Base-by-base conservation (phyloP, 2,797 vertebrate genomes). In the Sitta carolinensis region DNA sequence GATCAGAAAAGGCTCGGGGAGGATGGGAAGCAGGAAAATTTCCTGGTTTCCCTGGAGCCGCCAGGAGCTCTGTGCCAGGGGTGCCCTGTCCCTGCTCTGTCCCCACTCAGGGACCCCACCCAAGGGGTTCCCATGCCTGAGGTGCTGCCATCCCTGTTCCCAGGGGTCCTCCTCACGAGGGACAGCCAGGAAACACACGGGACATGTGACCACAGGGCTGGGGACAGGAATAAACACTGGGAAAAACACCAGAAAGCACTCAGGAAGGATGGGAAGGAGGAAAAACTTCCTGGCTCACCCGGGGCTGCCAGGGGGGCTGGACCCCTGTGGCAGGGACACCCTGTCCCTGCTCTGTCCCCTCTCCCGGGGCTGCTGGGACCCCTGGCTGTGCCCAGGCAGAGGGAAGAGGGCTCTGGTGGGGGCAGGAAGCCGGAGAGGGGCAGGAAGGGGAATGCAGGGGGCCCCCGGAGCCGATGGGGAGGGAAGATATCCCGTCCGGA, bases 201-300 rank as follows among this genome's bases (percentile, higher is more conserved):
- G 43, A 47, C 12, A 54, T 32, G 20, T 32, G 34, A 43, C 55
- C 32, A 2, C 6, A 5, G 38, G 88, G 95, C 84, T 8, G 64
- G 94, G 89, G 93, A 93, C 68, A 94, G 93, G 87, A 89, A 93
- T n/a, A 94, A 97, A 84, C 59, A 85, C 50, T 1, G 73, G 95
- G 69, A 66, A 59, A 21, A 61, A 22, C 21, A 55, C 2, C 58
- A 59, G 42, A 36, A 64, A 54, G 18, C 0, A 0, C 38, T 52
- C 34, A 12, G 50, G 29, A 30, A 72, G 63, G 57, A 55, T 12
- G 32, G 27, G 47, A 43, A 73, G 36, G 20, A 43, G 40, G n/a
- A 76, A 90, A 90, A 77, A 80, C 34, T 70, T 57, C 21, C 27
- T 13, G 13, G 34, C 4, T 75, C 19, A 32, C 11, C 38, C 0